Evolutionary conservation across 2,888 invertebrate species (phyloP).

Genomic region (Scaptomyza polygonia): DNA sequence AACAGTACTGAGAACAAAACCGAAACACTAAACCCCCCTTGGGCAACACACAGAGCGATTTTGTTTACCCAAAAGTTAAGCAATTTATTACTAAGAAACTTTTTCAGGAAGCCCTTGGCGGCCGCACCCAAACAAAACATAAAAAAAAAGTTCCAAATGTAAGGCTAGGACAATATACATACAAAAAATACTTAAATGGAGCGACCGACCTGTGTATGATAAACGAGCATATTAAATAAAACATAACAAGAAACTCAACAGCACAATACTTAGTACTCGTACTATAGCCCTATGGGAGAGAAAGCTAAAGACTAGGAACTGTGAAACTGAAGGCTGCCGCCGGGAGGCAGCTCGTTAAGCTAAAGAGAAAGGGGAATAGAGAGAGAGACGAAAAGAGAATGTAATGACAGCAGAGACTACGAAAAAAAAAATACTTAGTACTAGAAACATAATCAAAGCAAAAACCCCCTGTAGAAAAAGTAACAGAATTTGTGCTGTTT

Average conservation of each 20-base stretch:
- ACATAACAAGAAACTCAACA: slow-evolving; percentile 43
- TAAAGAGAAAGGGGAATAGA: no score
- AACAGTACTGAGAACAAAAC: neutral
- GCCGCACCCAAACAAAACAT: slow-evolving; percentile 29
- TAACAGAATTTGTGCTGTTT: neutral
- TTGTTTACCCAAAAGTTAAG: slow-evolving; percentile 77
- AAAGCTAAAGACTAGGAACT: slow-evolving; percentile 1
- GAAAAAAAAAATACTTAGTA: slow-evolving; percentile 7
- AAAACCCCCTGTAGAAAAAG: slow-evolving; percentile 3
- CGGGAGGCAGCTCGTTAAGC: slow-evolving; percentile 22
- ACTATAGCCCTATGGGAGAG: slow-evolving; percentile 19
- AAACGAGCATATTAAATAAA: slow-evolving; percentile 64
- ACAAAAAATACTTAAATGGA: slow-evolving; percentile 30
- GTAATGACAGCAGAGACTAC: slow-evolving; percentile 10
- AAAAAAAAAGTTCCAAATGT: slow-evolving; percentile 18
- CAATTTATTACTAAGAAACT: slow-evolving; percentile 78
- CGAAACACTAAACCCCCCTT: neutral
- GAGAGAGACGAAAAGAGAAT: neutral
- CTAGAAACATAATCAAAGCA: slow-evolving; percentile 8
- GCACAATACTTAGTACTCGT: neutral
- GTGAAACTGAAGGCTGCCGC: slow-evolving; percentile 28
- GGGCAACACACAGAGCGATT: slow-evolving; percentile 49
- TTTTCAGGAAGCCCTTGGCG: slow-evolving; percentile 45
- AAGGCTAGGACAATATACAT: slow-evolving; percentile 2
- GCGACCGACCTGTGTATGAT: slow-evolving; percentile 49